Conservation (phyloP, 2,113 vertebrate genomes). For the Eudyptes chrysolophus region DNA sequence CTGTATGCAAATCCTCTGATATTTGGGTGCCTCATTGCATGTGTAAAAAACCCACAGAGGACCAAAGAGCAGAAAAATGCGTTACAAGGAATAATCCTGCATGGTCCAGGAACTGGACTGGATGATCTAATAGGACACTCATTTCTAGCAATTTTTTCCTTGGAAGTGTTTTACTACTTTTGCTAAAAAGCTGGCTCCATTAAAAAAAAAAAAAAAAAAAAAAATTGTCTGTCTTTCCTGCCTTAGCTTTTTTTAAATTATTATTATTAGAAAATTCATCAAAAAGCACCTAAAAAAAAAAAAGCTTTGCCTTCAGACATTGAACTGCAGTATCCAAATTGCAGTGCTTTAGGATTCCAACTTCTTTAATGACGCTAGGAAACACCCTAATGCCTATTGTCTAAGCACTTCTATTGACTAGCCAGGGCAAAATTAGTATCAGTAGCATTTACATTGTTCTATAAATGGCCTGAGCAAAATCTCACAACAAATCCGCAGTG, state of each 20-base stretch:
- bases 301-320: neutral
- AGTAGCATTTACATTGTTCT: slow-evolving; percentile 50
- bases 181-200: neutral
- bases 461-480: slow-evolving; percentile 61
- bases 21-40: neutral
- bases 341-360: neutral
- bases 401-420: slow-evolving; percentile 6
- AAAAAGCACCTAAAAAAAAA: neutral
- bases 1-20: neutral
- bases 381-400: slow-evolving; percentile 8
- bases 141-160: neutral
- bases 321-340: neutral
- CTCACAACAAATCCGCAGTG: slow-evolving; percentile 66
- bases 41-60: neutral
- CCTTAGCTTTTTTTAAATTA: neutral
- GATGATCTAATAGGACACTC: neutral
- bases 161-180: neutral
- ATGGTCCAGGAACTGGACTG: neutral
- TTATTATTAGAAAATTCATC: neutral
- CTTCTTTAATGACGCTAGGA: neutral
- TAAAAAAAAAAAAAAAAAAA: neutral
- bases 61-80: neutral
- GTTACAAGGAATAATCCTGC: neutral
- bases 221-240: neutral
- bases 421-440: slow-evolving; percentile 61